Conservation (phyloP, 1,140 invertebrate species). For the Tetramorium alpestre region DNA sequence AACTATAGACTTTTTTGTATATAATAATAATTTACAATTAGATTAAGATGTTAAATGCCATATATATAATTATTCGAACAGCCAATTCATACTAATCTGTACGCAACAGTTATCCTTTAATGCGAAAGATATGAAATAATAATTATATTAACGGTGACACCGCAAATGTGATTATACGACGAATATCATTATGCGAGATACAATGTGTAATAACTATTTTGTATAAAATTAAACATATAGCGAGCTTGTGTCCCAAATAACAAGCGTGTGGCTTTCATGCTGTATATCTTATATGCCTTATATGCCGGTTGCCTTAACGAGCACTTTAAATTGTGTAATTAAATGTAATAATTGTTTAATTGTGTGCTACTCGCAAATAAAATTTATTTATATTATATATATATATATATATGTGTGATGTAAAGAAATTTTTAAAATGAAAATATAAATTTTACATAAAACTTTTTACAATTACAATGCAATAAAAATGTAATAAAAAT, state of each 20-base stretch:
- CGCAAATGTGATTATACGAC: not conserved
- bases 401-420: no score
- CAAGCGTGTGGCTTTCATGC: not conserved
- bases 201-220: not conserved
- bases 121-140: not conserved
- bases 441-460: not conserved
- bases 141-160: not conserved
- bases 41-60: not conserved
- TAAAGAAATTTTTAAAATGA: no score
- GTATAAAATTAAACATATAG: not conserved
- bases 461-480: not conserved
- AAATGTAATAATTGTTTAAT: not conserved
- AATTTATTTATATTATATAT: constrained; percentile 27
- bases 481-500: not conserved
- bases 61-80: not conserved
- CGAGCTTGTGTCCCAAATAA: not conserved
- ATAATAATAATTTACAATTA: constrained; percentile 4
- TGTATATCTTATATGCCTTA: not conserved
- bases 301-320: constrained; percentile 2
- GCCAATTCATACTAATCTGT: not conserved
- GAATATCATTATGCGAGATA: not conserved
- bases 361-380: not conserved
- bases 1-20: not conserved
- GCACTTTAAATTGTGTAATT: not conserved
- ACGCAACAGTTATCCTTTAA: not conserved